Conservation (phyloP, 1,140 invertebrate genomes). For the Caenorhabditis brenneri region DNA sequence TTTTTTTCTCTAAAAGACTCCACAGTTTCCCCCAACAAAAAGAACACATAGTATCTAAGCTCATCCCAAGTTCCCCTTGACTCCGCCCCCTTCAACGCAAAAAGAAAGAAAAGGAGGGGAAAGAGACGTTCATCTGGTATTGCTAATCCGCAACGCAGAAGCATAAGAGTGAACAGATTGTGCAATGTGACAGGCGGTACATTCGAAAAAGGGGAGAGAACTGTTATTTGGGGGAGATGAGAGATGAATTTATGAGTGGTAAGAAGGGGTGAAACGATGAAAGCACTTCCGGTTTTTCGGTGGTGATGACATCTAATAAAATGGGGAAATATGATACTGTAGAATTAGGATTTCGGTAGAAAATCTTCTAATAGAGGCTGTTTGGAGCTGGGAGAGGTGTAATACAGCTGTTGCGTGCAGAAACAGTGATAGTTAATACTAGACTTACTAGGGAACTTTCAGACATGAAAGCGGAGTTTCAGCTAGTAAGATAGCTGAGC, state of each 20-base stretch:
- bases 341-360: no score
- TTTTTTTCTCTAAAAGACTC: no score
- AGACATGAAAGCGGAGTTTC: no score
- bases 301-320: no score
- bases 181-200: conserved; percentile 38
- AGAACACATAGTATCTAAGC: neutral
- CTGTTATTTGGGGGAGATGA: conserved; percentile 6
- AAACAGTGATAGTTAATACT: no score
- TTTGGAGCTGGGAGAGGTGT: no score
- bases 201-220: conserved; percentile 4
- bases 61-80: neutral
- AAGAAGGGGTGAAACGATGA: neutral
- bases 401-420: no score
- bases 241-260: conserved; percentile 21
- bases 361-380: no score
- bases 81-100: neutral
- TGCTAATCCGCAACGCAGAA: conserved; percentile 27
- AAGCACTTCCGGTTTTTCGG: conserved; percentile 16
- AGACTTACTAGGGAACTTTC: no score
- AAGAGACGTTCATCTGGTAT: neutral
- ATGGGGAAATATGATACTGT: no score
- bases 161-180: conserved; percentile 37
- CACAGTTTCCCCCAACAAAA: no score
- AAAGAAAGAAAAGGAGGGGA: neutral
- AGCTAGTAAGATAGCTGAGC: no score